Conservation (phyloP, 2,113 vertebrate species). For the Coptodon rendalli region DNA sequence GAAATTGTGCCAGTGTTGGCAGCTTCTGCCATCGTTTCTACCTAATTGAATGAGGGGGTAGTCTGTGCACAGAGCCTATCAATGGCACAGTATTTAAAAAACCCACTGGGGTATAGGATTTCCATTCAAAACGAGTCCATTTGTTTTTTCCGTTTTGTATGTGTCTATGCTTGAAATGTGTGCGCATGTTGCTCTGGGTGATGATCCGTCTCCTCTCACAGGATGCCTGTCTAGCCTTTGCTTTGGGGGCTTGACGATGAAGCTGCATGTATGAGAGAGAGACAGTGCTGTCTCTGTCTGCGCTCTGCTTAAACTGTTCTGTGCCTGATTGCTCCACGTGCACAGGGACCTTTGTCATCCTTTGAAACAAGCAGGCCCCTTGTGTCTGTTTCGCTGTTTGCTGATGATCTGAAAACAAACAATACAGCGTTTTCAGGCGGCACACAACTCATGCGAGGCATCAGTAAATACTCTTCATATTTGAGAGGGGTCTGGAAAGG, state of each 20-base stretch:
- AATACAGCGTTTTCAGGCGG: constrained; percentile 56
- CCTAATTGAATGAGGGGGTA: constrained; percentile 35
- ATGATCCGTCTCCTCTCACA: constrained; percentile 31
- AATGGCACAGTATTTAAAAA: constrained; percentile 36
- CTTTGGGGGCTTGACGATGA: constrained; percentile 41
- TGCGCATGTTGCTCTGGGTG: neutral
- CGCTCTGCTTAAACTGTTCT: constrained; percentile 35
- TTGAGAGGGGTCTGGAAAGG: constrained; percentile 50
- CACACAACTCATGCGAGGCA: constrained; percentile 17
- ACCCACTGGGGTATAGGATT: constrained; percentile 24
- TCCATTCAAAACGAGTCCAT: constrained; percentile 39
- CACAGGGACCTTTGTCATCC: constrained; percentile 47
- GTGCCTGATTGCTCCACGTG: constrained; percentile 42
- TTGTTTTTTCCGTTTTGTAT: constrained; percentile 13
- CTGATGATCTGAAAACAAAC: constrained; percentile 69
- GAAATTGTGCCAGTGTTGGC: constrained; percentile 45
- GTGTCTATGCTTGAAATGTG: neutral
- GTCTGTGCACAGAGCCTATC: constrained; percentile 31
- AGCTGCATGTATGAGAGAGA: constrained; percentile 28
- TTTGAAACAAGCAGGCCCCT: constrained; percentile 46
- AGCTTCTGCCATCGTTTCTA: constrained; percentile 4
- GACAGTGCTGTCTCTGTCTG: constrained; percentile 49
- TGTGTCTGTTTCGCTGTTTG: constrained; percentile 56
- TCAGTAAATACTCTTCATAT: constrained; percentile 47
- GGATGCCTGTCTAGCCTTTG: constrained; percentile 23